A percentile compares a stretch with the other conserved stretches of the same genome.
Evolutionary conservation across 2,797 vertebrate species (phyloP).

Genomic region (Halcyon leucocephala): DNA sequence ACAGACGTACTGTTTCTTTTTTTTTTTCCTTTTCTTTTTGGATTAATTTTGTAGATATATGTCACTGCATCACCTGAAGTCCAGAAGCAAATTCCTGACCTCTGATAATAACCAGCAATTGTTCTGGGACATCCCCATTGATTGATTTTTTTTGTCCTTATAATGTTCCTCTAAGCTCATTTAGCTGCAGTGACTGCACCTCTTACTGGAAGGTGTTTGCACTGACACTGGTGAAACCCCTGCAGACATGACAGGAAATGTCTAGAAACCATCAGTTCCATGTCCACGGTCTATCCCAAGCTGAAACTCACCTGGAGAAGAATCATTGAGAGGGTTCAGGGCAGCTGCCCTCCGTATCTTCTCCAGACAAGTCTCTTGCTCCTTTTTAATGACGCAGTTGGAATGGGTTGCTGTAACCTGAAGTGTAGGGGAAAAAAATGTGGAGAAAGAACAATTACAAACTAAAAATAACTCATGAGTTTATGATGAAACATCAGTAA

Average conservation of each 20-base stretch:
- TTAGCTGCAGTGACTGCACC: neutral
- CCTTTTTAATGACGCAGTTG: constrained; percentile 89
- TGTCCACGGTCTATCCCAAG: fast-evolving
- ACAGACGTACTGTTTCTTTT: neutral
- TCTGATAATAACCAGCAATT: neutral
- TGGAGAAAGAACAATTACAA: neutral
- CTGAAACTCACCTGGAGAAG: constrained; percentile 70
- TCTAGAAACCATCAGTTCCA: neutral
- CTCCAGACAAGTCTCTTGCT: constrained; percentile 91
- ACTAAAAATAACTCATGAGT: neutral
- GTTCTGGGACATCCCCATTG: fast-evolving
- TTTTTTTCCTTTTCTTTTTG: too few relatives aligned
- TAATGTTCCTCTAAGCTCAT: neutral
- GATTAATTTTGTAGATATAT: too few relatives aligned
- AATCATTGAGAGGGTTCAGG: constrained; percentile 75
- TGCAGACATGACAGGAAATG: neutral
- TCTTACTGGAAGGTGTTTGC: neutral
- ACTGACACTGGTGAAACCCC: neutral
- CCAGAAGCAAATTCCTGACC: neutral
- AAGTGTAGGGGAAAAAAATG: neutral
- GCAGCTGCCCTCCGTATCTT: constrained; percentile 79
- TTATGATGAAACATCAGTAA: neutral
- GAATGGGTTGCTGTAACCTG: constrained; percentile 84
- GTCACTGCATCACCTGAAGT: neutral
- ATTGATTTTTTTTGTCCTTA: neutral